Base-by-base conservation (phyloP, 2,113 vertebrate genomes). In the Shinisaurus crocodilurus region DNA sequence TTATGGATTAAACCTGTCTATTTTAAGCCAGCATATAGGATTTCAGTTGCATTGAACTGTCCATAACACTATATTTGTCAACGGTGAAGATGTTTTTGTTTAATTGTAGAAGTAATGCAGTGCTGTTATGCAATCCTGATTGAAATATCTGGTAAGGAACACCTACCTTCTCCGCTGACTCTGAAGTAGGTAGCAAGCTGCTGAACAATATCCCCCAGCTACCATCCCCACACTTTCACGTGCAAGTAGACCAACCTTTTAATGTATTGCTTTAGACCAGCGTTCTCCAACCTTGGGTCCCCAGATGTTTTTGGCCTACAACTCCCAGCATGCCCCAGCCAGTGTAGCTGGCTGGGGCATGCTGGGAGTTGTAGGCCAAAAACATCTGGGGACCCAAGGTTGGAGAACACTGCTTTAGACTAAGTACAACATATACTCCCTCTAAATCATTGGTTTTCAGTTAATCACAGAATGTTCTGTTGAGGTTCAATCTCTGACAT, bases 81-180 rank as follows among this genome's bases (percentile, higher is more conserved):
- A 48, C 82, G 85, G 90, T 85, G 82, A 63, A 90, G 90, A 93
- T 86, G 86, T 92, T 80, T 15, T 37, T 91, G n/a, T 77, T 95
- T 89, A 70, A 90, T 37, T 85, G 82, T 91, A 84, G 79, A 89
- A 90, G 29, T 81, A n/a, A 45, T 85, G 70, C 82, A 69, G 69
- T 69, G 5, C 83, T 90, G 82, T 88, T 82, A 85, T 79, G 91
- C 90, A 92, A 74, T 85, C 10, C 76, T 79, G 16, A 90, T 3
- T 88, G 82, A 87, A 82, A 94, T 60, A 79, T 81, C 91, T 93
- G 94, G 86, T 94, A 94, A 74, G 29, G 37, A 27, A 25, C 43
- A 48, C 5, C 43, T 79, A 23, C 40, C 75, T 13, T 37, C 15
- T 10, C 20, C 23, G 29, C 3, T 10, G 48, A 25, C 43, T 43